These are phyloP conservation scores for Pteronotus mesoamericanus DNA, from an alignment of 2,797 vertebrate species.

Conservation along the genomic window DNA sequence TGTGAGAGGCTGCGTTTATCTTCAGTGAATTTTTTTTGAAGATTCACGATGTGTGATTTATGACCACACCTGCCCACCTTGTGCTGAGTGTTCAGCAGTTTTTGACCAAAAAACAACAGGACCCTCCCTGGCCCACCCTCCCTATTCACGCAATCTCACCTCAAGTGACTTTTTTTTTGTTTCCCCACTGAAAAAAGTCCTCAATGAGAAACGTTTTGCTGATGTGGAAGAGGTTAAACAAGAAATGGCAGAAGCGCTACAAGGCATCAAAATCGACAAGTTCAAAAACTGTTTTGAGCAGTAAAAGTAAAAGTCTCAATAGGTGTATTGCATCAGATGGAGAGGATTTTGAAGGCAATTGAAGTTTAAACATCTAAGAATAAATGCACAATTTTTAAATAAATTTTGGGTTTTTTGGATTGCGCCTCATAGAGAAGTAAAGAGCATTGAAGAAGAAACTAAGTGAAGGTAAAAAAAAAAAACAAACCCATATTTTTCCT, in stretches of 20 bases:
- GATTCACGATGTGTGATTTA: background rate
- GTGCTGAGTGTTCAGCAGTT: background rate
- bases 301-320: background rate
- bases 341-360: background rate
- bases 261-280: background rate
- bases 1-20: background rate
- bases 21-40: background rate
- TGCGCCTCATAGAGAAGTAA: background rate
- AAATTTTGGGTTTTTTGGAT: background rate
- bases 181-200: background rate
- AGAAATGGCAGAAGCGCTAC: background rate
- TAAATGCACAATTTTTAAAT: background rate
- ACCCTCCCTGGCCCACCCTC: background rate
- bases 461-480: background rate
- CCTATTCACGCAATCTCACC: background rate
- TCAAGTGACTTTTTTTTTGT: background rate
- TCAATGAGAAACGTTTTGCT: background rate
- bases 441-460: background rate
- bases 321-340: background rate
- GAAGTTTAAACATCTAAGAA: background rate
- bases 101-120: background rate
- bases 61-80: background rate
- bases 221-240: background rate
- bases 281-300: background rate
- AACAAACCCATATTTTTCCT: background rate